Evolutionary conservation across 2,113 vertebrate genomes (phyloP).

Genomic region (Manacus vitellinus): DNA sequence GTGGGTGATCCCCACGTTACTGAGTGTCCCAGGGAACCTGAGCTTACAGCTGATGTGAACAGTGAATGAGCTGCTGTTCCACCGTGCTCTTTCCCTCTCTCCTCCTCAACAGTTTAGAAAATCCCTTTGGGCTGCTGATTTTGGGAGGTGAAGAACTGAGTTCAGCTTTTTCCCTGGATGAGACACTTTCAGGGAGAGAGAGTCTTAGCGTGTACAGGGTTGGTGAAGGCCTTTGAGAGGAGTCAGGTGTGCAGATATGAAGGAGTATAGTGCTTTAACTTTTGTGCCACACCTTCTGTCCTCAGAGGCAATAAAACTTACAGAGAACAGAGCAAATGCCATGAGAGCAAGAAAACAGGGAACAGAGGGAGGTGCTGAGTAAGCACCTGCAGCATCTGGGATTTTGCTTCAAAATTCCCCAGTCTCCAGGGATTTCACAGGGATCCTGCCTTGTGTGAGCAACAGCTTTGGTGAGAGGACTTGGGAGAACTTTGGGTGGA

Average conservation of each 20-base stretch:
- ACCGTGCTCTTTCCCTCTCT: background rate
- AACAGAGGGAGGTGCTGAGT: background rate
- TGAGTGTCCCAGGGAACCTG: background rate
- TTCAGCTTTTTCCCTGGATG: background rate
- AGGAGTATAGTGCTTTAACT: background rate
- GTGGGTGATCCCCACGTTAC: accelerated
- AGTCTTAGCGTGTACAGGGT: accelerated
- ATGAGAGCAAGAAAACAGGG: background rate
- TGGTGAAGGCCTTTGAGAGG: background rate
- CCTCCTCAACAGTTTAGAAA: background rate
- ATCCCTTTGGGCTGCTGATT: background rate
- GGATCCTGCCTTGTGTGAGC: background rate
- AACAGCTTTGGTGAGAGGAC: background rate
- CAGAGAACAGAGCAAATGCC: background rate
- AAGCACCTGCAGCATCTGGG: background rate
- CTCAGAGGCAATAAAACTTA: background rate
- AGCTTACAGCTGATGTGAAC: background rate
- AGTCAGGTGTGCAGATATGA: background rate
- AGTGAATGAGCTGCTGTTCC: background rate
- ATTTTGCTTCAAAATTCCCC: background rate
- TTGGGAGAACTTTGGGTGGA: background rate
- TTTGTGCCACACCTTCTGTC: background rate
- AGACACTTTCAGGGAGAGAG: background rate
- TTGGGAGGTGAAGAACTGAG: background rate
- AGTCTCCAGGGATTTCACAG: background rate